Conservation (phyloP, 1,140 invertebrate species). For the Belonocnema kinseyi region DNA sequence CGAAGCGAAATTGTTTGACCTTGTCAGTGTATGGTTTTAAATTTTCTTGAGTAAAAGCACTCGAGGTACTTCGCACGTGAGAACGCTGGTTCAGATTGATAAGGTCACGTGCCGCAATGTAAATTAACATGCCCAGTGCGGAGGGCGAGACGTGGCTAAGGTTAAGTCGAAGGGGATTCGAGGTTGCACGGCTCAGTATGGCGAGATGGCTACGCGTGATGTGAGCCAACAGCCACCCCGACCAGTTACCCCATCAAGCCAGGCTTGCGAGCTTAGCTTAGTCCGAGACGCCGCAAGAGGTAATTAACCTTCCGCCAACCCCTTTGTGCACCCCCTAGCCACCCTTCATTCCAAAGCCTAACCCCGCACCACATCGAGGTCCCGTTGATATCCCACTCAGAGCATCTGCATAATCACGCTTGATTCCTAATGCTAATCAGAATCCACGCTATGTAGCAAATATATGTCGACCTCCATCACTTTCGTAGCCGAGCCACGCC, state of each 20-base stretch:
- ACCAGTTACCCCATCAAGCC: constrained; percentile 44
- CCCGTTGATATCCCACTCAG: constrained; percentile 62
- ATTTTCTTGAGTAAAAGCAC: constrained; percentile 2
- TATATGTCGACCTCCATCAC: constrained; percentile 64
- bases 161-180: constrained; percentile 60
- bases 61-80: constrained; percentile 30
- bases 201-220: constrained; percentile 58
- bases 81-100: constrained; percentile 52
- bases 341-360: constrained; percentile 33
- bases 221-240: constrained; percentile 50
- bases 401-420: constrained; percentile 72
- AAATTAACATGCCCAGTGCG: constrained; percentile 58
- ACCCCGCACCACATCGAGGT: constrained; percentile 45
- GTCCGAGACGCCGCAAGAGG: constrained; percentile 69
- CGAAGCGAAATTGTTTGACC: not conserved
- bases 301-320: constrained; percentile 70
- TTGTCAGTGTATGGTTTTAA: constrained; percentile 6
- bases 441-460: constrained; percentile 65
- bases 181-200: constrained; percentile 52
- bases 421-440: constrained; percentile 74
- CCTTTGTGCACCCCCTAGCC: constrained; percentile 42
- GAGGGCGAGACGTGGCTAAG: constrained; percentile 53
- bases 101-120: constrained; percentile 60
- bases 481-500: constrained; percentile 51
- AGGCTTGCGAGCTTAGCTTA: constrained; percentile 60